A percentile compares a stretch with the other conserved stretches of the same genome.
Conservation (phyloP, 2,113 vertebrate species). For the Ellobius talpinus region DNA sequence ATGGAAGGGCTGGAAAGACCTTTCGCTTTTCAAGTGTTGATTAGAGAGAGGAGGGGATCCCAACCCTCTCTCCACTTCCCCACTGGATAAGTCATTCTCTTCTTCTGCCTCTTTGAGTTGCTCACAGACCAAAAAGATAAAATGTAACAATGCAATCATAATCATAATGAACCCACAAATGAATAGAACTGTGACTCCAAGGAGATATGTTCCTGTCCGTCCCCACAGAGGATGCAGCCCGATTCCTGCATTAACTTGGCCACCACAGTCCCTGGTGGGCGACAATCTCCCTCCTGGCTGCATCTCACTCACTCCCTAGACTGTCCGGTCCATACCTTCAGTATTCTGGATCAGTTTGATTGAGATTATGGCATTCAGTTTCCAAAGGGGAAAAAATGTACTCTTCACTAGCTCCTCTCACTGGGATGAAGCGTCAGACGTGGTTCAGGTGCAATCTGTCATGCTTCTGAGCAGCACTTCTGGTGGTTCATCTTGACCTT, state of each 20-base stretch:
- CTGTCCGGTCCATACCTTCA: constrained; percentile 61
- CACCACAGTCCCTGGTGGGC: constrained; percentile 11
- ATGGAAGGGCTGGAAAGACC: constrained; percentile 75
- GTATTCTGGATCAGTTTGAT: constrained; percentile 74
- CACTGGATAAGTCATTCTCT: constrained; percentile 73
- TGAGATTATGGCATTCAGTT: constrained; percentile 87
- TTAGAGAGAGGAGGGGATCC: constrained; percentile 75
- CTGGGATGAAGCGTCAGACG: constrained; percentile 77
- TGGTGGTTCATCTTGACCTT: constrained; percentile 99
- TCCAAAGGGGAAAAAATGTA: constrained; percentile 81
- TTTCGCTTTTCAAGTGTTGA: constrained; percentile 80
- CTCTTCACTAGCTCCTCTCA: constrained; percentile 80
- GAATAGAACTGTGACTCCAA: constrained; percentile 72
- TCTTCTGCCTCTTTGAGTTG: constrained; percentile 74
- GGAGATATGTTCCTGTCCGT: constrained; percentile 66
- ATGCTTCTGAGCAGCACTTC: constrained; percentile 98
- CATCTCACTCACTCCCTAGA: constrained; percentile 30
- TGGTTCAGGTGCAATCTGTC: constrained; percentile 81
- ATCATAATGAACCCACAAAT: constrained; percentile 75
- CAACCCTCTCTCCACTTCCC: constrained; percentile 65
- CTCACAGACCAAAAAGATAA: constrained; percentile 80
- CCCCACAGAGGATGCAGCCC: constrained; percentile 55
- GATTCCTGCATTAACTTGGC: not conserved
- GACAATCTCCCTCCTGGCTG: not conserved
- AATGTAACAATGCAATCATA: constrained; percentile 50